Evolutionary conservation across 1,140 invertebrate species (phyloP).

Genomic region (Tenebrio molitor): DNA sequence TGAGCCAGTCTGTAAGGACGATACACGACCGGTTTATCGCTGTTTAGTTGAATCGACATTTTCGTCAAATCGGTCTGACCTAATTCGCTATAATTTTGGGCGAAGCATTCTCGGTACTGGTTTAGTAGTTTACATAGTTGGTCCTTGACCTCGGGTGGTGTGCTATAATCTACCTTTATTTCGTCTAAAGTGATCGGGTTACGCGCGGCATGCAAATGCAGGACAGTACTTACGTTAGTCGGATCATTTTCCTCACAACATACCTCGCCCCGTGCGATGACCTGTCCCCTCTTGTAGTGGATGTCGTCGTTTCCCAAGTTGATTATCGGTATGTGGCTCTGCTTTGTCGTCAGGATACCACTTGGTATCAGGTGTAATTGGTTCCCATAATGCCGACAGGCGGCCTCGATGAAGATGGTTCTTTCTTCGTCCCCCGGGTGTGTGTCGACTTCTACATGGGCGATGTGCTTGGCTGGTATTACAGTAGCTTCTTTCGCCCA

Average conservation of each 20-base stretch:
- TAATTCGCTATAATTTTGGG: background rate
- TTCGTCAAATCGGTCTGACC: background rate
- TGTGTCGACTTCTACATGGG: too few relatives aligned
- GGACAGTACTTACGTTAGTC: background rate
- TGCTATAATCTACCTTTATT: background rate
- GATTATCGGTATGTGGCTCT: background rate
- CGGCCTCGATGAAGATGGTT: too few relatives aligned
- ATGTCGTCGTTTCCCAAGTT: background rate
- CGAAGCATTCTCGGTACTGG: conserved; percentile 16
- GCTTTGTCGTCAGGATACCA: background rate
- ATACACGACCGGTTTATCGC: conserved; percentile 1
- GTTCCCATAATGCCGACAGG: too few relatives aligned
- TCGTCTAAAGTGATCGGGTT: background rate
- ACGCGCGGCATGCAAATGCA: background rate
- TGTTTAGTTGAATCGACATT: background rate
- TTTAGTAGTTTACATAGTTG: background rate
- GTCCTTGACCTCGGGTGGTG: background rate
- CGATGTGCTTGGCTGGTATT: too few relatives aligned
- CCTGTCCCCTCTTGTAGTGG: background rate
- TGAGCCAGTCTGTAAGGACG: too few relatives aligned
- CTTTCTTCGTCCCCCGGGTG: too few relatives aligned
- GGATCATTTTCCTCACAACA: background rate
- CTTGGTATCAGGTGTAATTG: background rate
- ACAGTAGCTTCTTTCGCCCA: too few relatives aligned
- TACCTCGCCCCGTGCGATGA: background rate